A percentile compares a stretch with the other conserved stretches of the same genome.
Evolutionary conservation across 2,113 vertebrate species (phyloP).

Genomic region (Sorex fumeus): DNA sequence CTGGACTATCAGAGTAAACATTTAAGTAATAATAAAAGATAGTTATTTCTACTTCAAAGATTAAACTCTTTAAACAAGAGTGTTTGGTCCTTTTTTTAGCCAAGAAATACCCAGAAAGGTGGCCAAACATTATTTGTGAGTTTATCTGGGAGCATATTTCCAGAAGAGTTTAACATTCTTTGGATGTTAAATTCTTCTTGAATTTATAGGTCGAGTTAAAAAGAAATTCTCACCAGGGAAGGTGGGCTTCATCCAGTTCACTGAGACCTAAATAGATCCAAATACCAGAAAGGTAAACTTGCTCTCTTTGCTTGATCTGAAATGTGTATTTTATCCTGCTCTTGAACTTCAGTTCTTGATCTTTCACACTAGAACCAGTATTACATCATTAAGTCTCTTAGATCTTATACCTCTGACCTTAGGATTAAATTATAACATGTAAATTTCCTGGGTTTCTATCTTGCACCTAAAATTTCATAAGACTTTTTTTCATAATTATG

Average conservation of each 20-base stretch:
- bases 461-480: background rate
- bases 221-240: background rate
- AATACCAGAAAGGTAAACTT: background rate
- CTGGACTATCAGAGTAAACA: background rate
- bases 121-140: background rate
- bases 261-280: background rate
- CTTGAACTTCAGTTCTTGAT: background rate
- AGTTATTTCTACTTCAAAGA: constrained; percentile 28
- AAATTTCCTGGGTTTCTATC: background rate
- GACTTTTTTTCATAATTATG: background rate
- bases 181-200: background rate
- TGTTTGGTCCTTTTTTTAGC: background rate
- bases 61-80: background rate
- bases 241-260: background rate
- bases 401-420: background rate
- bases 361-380: background rate
- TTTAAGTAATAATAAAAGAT: constrained; percentile 1
- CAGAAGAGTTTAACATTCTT: background rate
- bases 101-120: background rate
- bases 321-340: background rate
- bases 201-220: background rate
- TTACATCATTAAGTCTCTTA: background rate
- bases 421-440: background rate
- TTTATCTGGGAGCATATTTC: background rate
- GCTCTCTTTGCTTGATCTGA: background rate